phyloP scores from a whole-genome alignment of 2,113 vertebrate species.

The Zapornia atra region DNA sequence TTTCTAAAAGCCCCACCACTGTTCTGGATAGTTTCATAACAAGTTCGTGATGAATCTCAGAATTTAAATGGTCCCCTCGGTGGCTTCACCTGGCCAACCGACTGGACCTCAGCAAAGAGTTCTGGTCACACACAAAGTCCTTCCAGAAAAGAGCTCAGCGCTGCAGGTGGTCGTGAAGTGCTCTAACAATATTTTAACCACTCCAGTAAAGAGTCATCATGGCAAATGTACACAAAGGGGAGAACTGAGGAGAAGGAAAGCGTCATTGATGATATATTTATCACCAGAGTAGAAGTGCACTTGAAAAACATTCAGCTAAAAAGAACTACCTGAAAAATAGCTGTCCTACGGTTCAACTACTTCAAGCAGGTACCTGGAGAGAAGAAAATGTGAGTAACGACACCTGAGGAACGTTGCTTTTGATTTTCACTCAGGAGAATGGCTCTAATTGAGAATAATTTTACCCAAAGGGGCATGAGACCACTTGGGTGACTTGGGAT shows the following conservation, averaged over 20 bases:
- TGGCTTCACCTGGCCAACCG: neutral
- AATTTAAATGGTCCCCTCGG: neutral
- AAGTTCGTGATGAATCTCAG: neutral
- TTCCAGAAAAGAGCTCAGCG: neutral
- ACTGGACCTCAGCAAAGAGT: neutral
- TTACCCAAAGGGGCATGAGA: neutral
- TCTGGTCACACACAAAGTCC: neutral
- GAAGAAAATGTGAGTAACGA: neutral
- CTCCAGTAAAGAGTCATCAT: neutral
- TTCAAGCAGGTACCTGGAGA: neutral
- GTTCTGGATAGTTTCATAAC: neutral
- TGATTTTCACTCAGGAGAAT: neutral
- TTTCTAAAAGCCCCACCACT: neutral
- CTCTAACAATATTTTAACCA: neutral
- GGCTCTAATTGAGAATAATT: neutral
- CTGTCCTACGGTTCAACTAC: neutral
- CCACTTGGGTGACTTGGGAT: neutral
- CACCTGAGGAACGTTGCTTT: neutral
- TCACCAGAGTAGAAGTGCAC: neutral
- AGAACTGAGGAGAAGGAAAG: neutral
- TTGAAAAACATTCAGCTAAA: neutral
- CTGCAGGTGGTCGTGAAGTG: neutral
- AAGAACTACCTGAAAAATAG: constrained; percentile 13
- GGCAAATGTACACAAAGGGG: neutral
- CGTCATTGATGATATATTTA: neutral